Evolutionary conservation across 2,797 vertebrate species (phyloP).

Genomic region (Tarsius wallacei): DNA sequence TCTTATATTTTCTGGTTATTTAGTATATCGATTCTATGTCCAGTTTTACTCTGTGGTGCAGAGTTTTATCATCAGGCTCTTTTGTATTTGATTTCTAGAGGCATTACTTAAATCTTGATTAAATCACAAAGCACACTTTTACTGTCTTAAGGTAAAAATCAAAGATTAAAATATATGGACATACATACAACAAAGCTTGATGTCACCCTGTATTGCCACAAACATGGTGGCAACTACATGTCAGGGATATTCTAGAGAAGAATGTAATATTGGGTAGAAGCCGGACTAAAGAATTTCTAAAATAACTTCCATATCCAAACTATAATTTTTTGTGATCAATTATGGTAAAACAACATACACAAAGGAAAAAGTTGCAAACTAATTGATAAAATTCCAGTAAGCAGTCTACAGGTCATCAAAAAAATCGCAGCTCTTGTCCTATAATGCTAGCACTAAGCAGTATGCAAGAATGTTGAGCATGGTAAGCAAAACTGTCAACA

Average conservation of each 20-base stretch:
- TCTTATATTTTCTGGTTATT: background rate
- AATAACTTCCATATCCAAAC: background rate
- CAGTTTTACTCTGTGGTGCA: background rate
- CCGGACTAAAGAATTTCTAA: no score
- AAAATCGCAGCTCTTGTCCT: accelerated
- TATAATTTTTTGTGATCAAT: accelerated
- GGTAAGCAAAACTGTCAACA: accelerated
- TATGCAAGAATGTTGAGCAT: background rate
- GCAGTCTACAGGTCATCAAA: background rate
- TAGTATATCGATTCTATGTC: background rate
- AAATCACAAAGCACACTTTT: background rate
- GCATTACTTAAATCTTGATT: background rate
- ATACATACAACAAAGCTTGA: accelerated
- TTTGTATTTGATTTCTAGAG: background rate
- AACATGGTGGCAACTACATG: accelerated
- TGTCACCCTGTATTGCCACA: accelerated
- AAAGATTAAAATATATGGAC: background rate
- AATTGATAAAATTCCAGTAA: accelerated
- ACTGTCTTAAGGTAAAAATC: background rate
- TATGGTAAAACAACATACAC: accelerated
- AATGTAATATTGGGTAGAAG: background rate
- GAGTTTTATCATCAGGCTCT: background rate
- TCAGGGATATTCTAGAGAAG: background rate
- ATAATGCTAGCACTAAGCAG: accelerated
- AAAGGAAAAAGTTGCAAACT: background rate